These are phyloP conservation scores for Megaptera novaeangliae DNA, from an alignment of 2,113 vertebrate species.

Conservation along the genomic window DNA sequence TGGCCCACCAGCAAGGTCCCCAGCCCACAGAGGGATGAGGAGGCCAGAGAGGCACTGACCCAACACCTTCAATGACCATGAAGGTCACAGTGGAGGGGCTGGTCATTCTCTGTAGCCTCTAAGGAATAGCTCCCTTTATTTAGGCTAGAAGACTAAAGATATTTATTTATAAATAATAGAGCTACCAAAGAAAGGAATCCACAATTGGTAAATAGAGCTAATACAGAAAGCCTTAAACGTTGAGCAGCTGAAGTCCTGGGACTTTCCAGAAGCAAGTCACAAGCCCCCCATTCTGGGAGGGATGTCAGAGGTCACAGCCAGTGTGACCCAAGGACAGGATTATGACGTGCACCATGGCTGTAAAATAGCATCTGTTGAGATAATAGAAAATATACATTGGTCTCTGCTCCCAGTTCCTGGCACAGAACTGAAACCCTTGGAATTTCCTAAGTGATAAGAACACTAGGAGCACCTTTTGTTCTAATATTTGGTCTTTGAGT, in stretches of 20 bases:
- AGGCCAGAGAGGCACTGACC: not conserved
- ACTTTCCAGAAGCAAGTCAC: not conserved
- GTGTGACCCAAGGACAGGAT: not conserved
- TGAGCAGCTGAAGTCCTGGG: not conserved
- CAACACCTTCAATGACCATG: not conserved
- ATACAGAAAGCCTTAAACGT: not conserved
- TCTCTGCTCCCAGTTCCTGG: not conserved
- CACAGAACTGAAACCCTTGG: not conserved
- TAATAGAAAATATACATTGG: not conserved
- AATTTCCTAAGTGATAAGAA: not conserved
- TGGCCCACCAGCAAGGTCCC: not conserved
- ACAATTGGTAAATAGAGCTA: not conserved
- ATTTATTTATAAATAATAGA: not conserved
- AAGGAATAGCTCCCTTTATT: not conserved
- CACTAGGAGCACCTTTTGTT: not conserved
- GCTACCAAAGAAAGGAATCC: not conserved
- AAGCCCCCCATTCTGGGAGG: not conserved
- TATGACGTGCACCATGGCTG: not conserved
- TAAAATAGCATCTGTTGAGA: not conserved
- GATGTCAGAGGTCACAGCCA: not conserved
- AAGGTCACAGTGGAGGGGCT: not conserved
- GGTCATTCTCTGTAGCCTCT: not conserved
- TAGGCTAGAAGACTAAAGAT: not conserved
- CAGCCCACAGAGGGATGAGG: rapidly evolving
- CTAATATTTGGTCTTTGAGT: not conserved